These are phyloP conservation scores for Cyanistes caeruleus DNA, from an alignment of 2,113 vertebrate species.

Conservation along the genomic window DNA sequence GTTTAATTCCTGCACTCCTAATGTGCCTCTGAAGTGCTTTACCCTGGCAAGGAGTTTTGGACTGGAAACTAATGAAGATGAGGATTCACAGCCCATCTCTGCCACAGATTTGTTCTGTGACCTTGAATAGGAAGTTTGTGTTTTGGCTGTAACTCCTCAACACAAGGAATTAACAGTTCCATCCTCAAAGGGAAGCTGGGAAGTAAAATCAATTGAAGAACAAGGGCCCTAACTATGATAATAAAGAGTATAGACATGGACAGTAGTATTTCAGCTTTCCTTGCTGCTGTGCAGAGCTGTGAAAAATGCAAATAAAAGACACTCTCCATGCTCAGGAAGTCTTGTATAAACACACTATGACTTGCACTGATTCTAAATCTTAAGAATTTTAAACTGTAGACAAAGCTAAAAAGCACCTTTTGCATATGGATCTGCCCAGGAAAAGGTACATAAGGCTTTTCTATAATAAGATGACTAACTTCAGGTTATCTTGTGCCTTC, in stretches of 20 bases:
- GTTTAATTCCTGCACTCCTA: neutral
- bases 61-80: neutral
- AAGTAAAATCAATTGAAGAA: neutral
- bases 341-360: neutral
- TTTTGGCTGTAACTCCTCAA: neutral
- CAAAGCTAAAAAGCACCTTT: neutral
- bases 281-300: neutral
- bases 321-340: neutral
- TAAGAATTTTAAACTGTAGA: neutral
- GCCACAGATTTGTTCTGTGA: neutral
- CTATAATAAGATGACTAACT: neutral
- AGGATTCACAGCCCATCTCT: neutral
- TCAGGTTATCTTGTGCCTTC: neutral
- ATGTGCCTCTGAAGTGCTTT: neutral
- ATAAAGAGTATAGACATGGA: neutral
- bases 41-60: neutral
- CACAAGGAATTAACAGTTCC: neutral
- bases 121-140: neutral
- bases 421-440: neutral
- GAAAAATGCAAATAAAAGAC: slow-evolving; percentile 22
- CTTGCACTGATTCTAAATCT: neutral
- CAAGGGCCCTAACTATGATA: neutral
- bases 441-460: neutral
- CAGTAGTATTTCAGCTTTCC: neutral
- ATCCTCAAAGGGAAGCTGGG: neutral